Percentiles rank a stretch among this genome's conserved stretches.
phyloP scores from a whole-genome alignment of 2,888 invertebrate species.

The Artemia sinica region DNA sequence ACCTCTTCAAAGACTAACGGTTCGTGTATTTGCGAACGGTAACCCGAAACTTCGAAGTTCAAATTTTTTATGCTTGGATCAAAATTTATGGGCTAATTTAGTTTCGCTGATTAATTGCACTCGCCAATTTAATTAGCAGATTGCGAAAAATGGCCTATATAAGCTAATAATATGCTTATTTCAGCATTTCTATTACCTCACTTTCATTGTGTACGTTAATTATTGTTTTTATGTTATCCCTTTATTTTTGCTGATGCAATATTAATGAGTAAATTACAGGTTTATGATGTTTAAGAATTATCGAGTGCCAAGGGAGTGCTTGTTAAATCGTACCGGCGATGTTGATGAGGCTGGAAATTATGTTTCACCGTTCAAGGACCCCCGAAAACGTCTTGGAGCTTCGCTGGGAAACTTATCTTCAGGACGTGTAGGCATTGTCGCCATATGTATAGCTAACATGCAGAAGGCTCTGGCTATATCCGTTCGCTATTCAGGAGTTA shows the following conservation, averaged over 20 bases:
- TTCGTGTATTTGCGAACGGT: too few species aligned
- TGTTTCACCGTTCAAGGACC: constrained; percentile 74
- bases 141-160: too few species aligned
- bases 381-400: constrained; percentile 64
- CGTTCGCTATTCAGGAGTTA: constrained; percentile 62
- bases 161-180: background rate
- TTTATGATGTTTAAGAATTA: constrained; percentile 74
- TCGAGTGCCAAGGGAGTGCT: constrained; percentile 62
- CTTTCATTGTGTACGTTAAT: constrained; percentile 2
- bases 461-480: constrained; percentile 65
- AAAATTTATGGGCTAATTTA: too few species aligned
- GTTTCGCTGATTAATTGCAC: too few species aligned
- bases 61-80: too few species aligned
- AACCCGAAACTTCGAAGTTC: too few species aligned
- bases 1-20: too few species aligned
- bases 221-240: constrained; percentile 12
- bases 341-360: constrained; percentile 72
- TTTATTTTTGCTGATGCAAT: background rate
- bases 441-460: constrained; percentile 40
- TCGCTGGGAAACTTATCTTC: constrained; percentile 70
- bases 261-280: constrained; percentile 35
- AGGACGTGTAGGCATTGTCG: constrained; percentile 59
- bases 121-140: too few species aligned
- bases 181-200: background rate
- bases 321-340: constrained; percentile 73